A percentile compares a stretch with the other conserved stretches of the same genome.
These are phyloP conservation scores for Trachelipus rathkii DNA, from an alignment of 1,140 invertebrate species.

Conservation along the genomic window DNA sequence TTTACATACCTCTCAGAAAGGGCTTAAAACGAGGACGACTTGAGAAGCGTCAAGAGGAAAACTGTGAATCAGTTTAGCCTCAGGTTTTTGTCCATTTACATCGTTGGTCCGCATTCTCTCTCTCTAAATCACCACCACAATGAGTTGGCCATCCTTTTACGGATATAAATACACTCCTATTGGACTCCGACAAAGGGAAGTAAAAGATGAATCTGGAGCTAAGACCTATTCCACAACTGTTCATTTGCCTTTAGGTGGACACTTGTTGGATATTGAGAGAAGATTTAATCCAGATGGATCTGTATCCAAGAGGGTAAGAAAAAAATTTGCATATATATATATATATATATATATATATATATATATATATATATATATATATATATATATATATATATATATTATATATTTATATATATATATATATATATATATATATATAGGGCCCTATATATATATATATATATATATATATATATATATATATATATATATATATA, in stretches of 20 bases:
- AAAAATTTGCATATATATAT: not conserved
- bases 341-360: constrained; percentile 11
- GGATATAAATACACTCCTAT: constrained; percentile 46
- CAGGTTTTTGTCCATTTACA: not conserved
- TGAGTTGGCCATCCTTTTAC: constrained; percentile 44
- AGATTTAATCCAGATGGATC: constrained; percentile 41
- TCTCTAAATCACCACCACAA: constrained; percentile 20
- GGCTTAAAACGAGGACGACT: not conserved
- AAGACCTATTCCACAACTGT: constrained; percentile 43
- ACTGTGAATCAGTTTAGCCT: constrained; percentile 1
- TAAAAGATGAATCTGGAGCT: constrained; percentile 39
- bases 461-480: too few relatives aligned
- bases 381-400: constrained; percentile 7
- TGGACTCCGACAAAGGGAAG: constrained; percentile 44
- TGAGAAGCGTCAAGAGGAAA: not conserved
- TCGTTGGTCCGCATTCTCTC: not conserved
- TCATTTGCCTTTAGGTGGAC: constrained; percentile 43
- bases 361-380: not conserved
- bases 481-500: too few relatives aligned
- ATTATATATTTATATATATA: constrained; percentile 6
- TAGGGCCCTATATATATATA: not conserved
- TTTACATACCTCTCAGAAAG: not conserved
- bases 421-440: not conserved
- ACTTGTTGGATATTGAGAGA: constrained; percentile 44
- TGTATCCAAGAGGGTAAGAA: constrained; percentile 44